Percentiles rank a stretch among this genome's conserved stretches.
These are phyloP conservation scores for Mirza zaza DNA, from an alignment of 2,113 vertebrate genomes.

Conservation along the genomic window DNA sequence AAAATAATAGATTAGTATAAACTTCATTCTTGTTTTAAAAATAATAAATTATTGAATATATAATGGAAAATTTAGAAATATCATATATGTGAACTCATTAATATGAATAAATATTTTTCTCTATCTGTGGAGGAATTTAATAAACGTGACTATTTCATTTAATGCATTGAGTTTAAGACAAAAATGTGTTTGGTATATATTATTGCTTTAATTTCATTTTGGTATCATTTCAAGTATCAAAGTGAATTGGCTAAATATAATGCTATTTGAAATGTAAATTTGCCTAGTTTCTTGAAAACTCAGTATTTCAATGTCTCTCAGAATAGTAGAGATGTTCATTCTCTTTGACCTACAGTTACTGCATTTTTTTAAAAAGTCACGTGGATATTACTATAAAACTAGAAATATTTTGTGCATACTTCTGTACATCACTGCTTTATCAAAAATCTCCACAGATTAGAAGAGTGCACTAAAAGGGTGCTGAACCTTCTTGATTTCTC, in stretches of 20 bases:
- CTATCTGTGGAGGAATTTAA: not conserved
- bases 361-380: not conserved
- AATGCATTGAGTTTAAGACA: not conserved
- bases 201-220: not conserved
- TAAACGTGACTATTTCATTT: not conserved
- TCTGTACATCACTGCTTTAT: not conserved
- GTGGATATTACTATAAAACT: not conserved
- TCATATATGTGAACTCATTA: not conserved
- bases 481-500: conserved; percentile 24
- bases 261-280: conserved; percentile 20
- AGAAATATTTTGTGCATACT: not conserved
- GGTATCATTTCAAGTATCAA: not conserved
- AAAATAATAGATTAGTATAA: not conserved
- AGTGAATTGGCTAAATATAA: not conserved
- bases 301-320: not conserved
- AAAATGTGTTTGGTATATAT: not conserved
- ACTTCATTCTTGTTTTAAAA: not conserved
- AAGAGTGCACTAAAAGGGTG: not conserved
- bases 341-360: not conserved
- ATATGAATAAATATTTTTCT: not conserved
- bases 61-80: not conserved
- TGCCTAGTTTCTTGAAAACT: not conserved
- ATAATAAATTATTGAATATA: not conserved
- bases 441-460: not conserved
- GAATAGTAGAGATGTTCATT: not conserved